Evolutionary conservation across 1,140 invertebrate genomes (phyloP).

Genomic region (Zophobas atratus): DNA sequence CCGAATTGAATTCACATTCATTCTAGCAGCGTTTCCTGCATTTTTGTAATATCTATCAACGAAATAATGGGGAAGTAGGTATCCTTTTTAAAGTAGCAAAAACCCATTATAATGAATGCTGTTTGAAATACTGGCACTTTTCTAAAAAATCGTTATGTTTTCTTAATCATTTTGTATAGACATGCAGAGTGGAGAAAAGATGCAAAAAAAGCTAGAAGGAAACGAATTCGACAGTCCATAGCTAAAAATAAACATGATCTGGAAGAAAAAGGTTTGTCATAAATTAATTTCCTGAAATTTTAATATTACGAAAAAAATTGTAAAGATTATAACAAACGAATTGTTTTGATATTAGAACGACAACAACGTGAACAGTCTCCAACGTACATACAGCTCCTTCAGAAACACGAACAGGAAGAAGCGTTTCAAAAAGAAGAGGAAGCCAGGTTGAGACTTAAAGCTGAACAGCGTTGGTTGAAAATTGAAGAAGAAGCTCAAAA

Average conservation of each 20-base stretch:
- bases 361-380: slow-evolving; percentile 62
- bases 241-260: slow-evolving; percentile 64
- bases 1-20: too few species aligned
- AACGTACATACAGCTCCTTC: slow-evolving; percentile 63
- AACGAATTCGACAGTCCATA: slow-evolving; percentile 65
- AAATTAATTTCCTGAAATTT: slow-evolving; percentile 26
- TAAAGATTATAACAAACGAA: too few species aligned
- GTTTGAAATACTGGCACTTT: slow-evolving; percentile 51
- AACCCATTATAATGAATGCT: too few species aligned
- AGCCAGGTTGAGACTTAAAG: slow-evolving; percentile 58
- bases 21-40: too few species aligned
- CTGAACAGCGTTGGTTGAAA: slow-evolving; percentile 66
- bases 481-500: slow-evolving; percentile 66
- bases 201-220: slow-evolving; percentile 69
- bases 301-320: neutral
- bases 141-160: slow-evolving; percentile 59
- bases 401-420: slow-evolving; percentile 62
- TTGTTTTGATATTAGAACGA: slow-evolving; percentile 59
- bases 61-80: slow-evolving; percentile 65
- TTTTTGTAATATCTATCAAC: neutral
- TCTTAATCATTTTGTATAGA: slow-evolving; percentile 67
- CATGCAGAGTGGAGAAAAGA: slow-evolving; percentile 68
- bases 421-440: slow-evolving; percentile 61
- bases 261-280: slow-evolving; percentile 58
- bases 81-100: slow-evolving; percentile 62